A percentile compares a stretch with the other conserved stretches of the same genome.
Evolutionary conservation across 2,113 vertebrate genomes (phyloP).

Genomic region (Thalassoma bifasciatum): DNA sequence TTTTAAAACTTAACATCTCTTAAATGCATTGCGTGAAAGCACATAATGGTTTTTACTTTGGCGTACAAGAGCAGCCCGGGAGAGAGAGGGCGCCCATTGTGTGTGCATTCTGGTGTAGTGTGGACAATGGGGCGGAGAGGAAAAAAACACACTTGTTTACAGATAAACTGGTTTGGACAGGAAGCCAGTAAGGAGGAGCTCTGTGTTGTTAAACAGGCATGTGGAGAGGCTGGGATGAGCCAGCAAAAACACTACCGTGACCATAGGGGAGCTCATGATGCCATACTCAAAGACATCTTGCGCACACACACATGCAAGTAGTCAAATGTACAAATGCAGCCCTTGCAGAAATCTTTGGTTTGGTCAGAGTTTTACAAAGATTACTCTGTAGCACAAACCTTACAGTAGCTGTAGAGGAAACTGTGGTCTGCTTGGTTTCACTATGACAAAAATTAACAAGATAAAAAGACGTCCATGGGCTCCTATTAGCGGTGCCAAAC

Average conservation of each 20-base stretch:
- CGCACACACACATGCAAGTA: constrained; percentile 25
- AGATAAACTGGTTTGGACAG: constrained; percentile 85
- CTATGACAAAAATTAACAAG: constrained; percentile 42
- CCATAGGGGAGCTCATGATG: constrained; percentile 71
- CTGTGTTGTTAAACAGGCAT: constrained; percentile 82
- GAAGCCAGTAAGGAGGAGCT: constrained; percentile 84
- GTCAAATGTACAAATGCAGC: constrained; percentile 23
- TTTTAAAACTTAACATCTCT: constrained; percentile 3
- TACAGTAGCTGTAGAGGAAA: constrained; percentile 20
- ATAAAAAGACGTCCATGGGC: constrained; percentile 46
- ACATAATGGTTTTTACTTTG: constrained; percentile 52
- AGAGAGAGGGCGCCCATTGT: constrained; percentile 72
- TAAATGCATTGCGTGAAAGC: constrained; percentile 26
- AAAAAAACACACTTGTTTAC: constrained; percentile 83
- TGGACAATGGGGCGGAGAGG: constrained; percentile 80
- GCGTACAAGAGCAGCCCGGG: constrained; percentile 51
- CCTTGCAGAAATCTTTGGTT: not conserved
- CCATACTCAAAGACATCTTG: constrained; percentile 39
- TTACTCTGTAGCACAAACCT: constrained; percentile 6
- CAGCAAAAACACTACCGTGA: constrained; percentile 78
- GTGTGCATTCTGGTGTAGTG: constrained; percentile 71
- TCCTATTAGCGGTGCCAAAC: constrained; percentile 58
- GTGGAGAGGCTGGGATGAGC: constrained; percentile 81
- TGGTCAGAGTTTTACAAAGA: not conserved
- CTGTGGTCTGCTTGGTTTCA: constrained; percentile 51